phyloP scores from a whole-genome alignment of 2,113 vertebrate species.

The Hystrix brachyura region DNA sequence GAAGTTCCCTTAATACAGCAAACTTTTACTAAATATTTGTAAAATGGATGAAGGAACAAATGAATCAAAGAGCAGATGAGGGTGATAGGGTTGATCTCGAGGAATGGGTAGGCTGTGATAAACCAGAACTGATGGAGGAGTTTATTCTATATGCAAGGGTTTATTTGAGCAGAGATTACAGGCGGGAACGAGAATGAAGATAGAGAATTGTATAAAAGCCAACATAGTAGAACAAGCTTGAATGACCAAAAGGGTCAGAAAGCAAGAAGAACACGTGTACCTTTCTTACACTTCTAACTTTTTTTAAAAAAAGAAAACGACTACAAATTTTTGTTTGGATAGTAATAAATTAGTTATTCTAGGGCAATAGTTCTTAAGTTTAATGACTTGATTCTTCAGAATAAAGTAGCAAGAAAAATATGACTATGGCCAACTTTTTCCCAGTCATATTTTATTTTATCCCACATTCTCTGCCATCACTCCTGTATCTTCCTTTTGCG shows the following conservation, averaged over 20 bases:
- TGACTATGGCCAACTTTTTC: not conserved
- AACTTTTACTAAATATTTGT: not conserved
- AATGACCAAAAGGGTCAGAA: not conserved
- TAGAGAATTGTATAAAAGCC: not conserved
- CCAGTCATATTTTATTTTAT: not conserved
- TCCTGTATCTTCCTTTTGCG: not conserved
- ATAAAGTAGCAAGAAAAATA: not conserved
- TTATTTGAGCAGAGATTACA: not conserved
- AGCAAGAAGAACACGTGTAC: not conserved
- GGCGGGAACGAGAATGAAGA: not conserved
- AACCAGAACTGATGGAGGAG: not conserved
- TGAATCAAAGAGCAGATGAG: not conserved
- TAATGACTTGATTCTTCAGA: not conserved
- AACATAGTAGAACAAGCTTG: not conserved
- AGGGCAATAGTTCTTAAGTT: not conserved
- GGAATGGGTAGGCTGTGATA: not conserved
- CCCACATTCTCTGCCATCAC: not conserved
- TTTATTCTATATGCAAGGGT: not conserved
- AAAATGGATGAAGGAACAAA: not conserved
- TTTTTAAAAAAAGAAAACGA: not conserved
- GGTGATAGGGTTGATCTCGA: not conserved
- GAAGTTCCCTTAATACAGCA: not conserved
- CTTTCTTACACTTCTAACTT: not conserved
- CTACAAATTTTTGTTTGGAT: not conserved
- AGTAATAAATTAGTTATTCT: constrained; percentile 3